Percentiles rank a stretch among this genome's conserved stretches.
Evolutionary conservation across 2,797 vertebrate genomes (phyloP).

Genomic region (Rousettus madagascariensis): DNA sequence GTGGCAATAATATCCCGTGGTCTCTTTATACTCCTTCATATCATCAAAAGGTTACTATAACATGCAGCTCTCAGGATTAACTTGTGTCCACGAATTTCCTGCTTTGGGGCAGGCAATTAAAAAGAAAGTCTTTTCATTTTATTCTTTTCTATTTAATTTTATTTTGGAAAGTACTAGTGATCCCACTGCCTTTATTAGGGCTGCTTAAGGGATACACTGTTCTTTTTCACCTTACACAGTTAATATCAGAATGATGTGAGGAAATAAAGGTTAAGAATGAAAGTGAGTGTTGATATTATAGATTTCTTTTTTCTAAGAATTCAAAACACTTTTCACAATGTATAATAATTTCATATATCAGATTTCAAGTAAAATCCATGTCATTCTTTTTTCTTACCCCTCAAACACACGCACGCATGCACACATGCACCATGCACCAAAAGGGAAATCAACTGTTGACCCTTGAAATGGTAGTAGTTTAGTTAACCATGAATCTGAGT

Average conservation of each 20-base stretch:
- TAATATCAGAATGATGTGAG: background rate
- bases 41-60: background rate
- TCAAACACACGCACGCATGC: background rate
- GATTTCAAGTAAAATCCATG: slow-evolving; percentile 37
- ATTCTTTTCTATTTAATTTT: background rate
- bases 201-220: background rate
- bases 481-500: background rate
- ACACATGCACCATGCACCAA: background rate
- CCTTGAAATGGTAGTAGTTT: background rate
- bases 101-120: background rate
- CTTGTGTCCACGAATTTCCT: background rate
- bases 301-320: background rate
- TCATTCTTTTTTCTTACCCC: background rate
- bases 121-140: background rate
- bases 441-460: background rate
- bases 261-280: background rate
- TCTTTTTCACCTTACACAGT: background rate
- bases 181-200: background rate
- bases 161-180: background rate
- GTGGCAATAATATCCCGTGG: background rate
- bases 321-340: background rate
- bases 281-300: background rate
- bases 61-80: background rate
- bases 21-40: background rate
- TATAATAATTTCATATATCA: background rate